Evolutionary conservation across 2,113 vertebrate genomes (phyloP).

Genomic region (Colaptes auratus): DNA sequence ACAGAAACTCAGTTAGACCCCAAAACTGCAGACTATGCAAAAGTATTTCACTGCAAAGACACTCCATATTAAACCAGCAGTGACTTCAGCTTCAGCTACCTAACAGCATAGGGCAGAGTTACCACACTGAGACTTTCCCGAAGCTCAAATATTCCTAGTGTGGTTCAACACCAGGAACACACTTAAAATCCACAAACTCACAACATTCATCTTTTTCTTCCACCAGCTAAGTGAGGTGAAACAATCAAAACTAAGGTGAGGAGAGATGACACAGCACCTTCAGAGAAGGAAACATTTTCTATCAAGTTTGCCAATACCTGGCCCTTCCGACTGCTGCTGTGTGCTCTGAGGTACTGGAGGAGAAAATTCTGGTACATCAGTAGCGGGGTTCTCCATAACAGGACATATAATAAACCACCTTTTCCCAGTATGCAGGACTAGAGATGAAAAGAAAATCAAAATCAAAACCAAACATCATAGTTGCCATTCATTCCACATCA

Average conservation of each 20-base stretch:
- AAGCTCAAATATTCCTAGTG: background rate
- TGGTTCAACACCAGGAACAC: background rate
- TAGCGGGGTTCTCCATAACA: slow-evolving; percentile 87
- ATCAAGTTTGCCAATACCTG: slow-evolving; percentile 78
- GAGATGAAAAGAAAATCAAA: slow-evolving; percentile 35
- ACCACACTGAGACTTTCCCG: background rate
- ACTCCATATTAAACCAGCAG: background rate
- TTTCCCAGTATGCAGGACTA: slow-evolving; percentile 95
- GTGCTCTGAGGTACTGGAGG: slow-evolving; percentile 67
- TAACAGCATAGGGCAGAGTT: background rate
- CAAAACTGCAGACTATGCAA: background rate
- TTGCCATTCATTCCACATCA: background rate
- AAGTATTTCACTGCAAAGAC: background rate
- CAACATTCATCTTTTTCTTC: background rate
- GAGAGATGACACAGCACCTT: background rate
- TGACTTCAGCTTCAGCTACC: background rate
- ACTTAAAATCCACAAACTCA: background rate
- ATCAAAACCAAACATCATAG: background rate
- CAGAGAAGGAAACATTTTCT: background rate
- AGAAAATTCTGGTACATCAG: slow-evolving; percentile 79
- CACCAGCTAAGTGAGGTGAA: background rate
- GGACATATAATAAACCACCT: slow-evolving; percentile 99
- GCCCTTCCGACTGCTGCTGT: slow-evolving; percentile 76
- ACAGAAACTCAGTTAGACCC: background rate
- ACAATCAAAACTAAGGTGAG: background rate